Conservation (phyloP, 2,113 vertebrate species). For the human (Homo sapiens) region GRCh38 chr18:22520001-22520500, state of each 20-base stretch:
- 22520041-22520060: not conserved
- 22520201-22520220: not conserved
- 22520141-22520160: not conserved
- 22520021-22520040: not conserved
- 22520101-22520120: not conserved
- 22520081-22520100: not conserved
- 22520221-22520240: not conserved
- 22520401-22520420: no score
- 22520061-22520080: not conserved
- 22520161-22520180: not conserved
- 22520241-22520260: not conserved
- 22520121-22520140: fast-evolving
- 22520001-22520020: constrained; percentile 19
- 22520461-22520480: no score
- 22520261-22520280: no score
- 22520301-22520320: no score
- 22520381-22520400: no score
- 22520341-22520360: no score
- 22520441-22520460: no score
- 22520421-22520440: no score
- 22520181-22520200: not conserved
- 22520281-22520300: no score
- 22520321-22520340: no score
- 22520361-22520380: no score
- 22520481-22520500: no score